Conservation (phyloP, 2,113 vertebrate species). For the Meles meles region DNA sequence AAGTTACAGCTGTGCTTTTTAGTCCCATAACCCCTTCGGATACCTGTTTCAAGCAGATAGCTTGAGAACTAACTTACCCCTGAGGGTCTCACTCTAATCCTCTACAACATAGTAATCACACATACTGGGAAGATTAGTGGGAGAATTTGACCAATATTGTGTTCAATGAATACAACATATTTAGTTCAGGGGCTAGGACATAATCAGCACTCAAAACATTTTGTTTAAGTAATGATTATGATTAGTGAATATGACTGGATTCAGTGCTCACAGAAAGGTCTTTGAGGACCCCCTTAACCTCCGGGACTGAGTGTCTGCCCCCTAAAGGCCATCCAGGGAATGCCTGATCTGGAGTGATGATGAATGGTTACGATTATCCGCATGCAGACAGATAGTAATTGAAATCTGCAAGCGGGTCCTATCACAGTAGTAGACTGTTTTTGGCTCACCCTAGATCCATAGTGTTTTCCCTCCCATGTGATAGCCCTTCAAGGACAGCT, state of each 20-base stretch:
- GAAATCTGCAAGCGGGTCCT: not conserved
- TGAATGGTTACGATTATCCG: not conserved
- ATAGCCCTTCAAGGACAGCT: not conserved
- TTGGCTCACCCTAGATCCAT: not conserved
- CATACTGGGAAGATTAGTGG: not conserved
- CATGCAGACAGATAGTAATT: rapidly evolving
- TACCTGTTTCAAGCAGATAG: not conserved
- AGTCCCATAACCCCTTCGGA: not conserved
- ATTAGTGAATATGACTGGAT: not conserved
- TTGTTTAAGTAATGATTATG: not conserved
- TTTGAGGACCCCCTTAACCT: not conserved
- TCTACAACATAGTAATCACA: not conserved
- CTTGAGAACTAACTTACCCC: not conserved
- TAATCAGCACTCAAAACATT: not conserved
- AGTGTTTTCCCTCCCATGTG: not conserved
- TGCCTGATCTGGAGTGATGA: not conserved
- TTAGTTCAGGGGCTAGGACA: not conserved
- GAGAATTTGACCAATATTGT: not conserved
- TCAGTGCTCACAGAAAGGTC: not conserved
- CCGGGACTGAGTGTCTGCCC: not conserved
- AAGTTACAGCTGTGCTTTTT: not conserved
- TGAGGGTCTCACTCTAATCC: not conserved
- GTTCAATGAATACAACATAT: not conserved
- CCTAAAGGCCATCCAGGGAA: not conserved
- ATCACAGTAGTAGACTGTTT: not conserved